Evolutionary conservation across 2,888 invertebrate species (phyloP), one percentile per base, ranked within the genome.

Genomic region (Tethea ocularis): DNA sequence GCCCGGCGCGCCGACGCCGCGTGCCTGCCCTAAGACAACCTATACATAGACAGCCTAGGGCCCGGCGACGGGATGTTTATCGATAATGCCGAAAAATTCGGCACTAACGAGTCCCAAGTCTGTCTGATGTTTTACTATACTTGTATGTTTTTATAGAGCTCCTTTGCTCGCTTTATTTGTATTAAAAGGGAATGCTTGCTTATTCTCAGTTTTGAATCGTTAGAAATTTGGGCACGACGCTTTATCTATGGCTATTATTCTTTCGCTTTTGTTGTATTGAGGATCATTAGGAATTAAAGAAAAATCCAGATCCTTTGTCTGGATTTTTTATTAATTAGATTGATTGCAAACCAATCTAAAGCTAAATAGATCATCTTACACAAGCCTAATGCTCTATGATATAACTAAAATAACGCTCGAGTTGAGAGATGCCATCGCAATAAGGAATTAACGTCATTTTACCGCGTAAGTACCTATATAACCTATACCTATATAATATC

Each of bases 11-110:
- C 72, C 79, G 78, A 67, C 81, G 78, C 72, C 77, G 81, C 82
- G 82, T 87, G 87, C 91, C 90, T 91, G 91, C 89, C 91, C 91
- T 91, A 86, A 89, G 86, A 82, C 90, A 91, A 91, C 87, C 77
- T 84, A 87, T 77, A 86, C 83, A 87, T 86, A 88, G 87, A 74
- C 82, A 77, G 81, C 86, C 87, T 89, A 88, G 88, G 87, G 84
- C 83, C 74, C 79, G 80, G 57, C 79, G 80, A 58, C 80, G 77
- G 76, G 79, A 77, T 80, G 79, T 78, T 83, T 78, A 73, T 80
- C 80, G 80, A 80, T 79, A 82, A 70, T 68, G 71, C 69, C 77
- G 67, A 74, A 73, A 75, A 68, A 70, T 75, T 72, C 71, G 62
- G 64, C 67, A 61, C 71, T 74, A 78, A 80, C 77, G 74, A 78